Percentiles rank a stretch among this genome's conserved stretches.
Conservation (phyloP, 2,888 invertebrate genomes). For the Eupithecia dodoneata region DNA sequence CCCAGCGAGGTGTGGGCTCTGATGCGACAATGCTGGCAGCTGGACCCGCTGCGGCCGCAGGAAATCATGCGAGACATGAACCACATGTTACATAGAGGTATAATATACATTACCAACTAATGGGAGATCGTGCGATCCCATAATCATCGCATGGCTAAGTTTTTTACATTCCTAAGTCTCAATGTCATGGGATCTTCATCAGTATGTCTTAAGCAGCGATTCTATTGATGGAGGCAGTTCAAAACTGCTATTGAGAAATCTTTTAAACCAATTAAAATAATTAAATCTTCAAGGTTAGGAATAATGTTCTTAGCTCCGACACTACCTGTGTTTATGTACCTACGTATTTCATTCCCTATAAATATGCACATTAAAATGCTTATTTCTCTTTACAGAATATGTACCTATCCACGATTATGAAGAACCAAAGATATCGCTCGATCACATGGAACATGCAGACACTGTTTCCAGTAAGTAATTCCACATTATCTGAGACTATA, state of each 20-base stretch:
- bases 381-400: slow-evolving; percentile 62
- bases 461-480: slow-evolving; percentile 73
- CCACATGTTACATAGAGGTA: slow-evolving; percentile 90
- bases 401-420: slow-evolving; percentile 74
- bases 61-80: slow-evolving; percentile 93
- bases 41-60: slow-evolving; percentile 91
- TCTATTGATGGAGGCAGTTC: no score
- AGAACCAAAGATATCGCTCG: slow-evolving; percentile 73
- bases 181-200: no score
- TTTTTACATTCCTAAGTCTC: no score
- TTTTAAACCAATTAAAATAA: no score
- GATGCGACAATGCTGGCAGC: slow-evolving; percentile 92
- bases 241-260: no score
- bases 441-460: slow-evolving; percentile 70
- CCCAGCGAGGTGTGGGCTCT: slow-evolving; percentile 89
- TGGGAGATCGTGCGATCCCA: no score
- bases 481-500: neutral
- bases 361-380: neutral
- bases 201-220: no score
- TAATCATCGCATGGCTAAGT: no score
- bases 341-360: neutral
- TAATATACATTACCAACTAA: neutral
- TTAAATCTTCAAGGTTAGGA: no score
- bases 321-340: no score
- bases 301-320: no score